Conservation (phyloP, 2,888 invertebrate species). For the Lepas anatifera region DNA sequence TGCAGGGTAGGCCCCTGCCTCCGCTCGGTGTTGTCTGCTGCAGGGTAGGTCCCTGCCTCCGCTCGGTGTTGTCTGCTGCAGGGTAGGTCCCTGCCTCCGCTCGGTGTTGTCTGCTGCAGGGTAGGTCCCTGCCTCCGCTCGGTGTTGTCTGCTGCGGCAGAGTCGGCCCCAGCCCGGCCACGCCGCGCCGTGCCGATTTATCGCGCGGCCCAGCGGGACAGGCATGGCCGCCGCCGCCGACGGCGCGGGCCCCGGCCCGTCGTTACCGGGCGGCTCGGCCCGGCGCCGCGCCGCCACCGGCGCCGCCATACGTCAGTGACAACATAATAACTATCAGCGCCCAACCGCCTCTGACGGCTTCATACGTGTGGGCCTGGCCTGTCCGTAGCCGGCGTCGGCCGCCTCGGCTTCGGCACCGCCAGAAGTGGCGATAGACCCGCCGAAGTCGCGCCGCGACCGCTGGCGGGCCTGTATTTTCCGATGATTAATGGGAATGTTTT, state of each 20-base stretch:
- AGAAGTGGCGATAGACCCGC: too few species aligned
- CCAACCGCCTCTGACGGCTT: neutral
- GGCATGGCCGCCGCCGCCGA: neutral
- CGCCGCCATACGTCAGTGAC: neutral
- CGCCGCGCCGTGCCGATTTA: neutral
- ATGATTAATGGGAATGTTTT: conserved; percentile 10
- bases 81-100: too few species aligned
- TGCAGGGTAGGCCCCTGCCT: too few species aligned
- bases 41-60: too few species aligned
- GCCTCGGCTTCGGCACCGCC: neutral
- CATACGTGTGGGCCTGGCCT: neutral
- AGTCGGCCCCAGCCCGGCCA: too few species aligned
- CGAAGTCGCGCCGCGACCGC: neutral
- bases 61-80: too few species aligned
- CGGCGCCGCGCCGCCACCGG: neutral
- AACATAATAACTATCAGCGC: neutral
- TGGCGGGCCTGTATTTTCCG: neutral
- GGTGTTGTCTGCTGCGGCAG: too few species aligned
- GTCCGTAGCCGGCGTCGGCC: neutral
- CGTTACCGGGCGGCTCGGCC: neutral
- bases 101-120: too few species aligned
- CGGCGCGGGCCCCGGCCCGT: neutral
- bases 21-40: too few species aligned
- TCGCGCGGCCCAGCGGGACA: neutral
- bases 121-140: too few species aligned